Evolutionary conservation across 2,888 invertebrate genomes (phyloP).

Genomic region (Heliconius charithonia): DNA sequence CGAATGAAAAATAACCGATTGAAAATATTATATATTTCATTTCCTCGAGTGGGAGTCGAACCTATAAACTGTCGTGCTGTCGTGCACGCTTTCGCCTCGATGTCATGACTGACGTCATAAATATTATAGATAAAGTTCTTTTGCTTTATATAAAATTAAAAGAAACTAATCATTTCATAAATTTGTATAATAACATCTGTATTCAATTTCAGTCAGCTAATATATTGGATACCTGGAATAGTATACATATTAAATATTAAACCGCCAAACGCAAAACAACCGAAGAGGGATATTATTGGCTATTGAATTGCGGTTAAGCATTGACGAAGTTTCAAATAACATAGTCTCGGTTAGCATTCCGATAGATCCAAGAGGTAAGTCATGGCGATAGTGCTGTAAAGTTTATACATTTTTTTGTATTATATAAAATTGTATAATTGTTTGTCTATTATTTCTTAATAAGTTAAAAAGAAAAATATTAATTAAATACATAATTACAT

Average conservation of each 20-base stretch:
- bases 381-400: neutral
- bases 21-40: no score
- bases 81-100: no score
- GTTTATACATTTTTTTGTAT: neutral
- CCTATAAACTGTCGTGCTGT: no score
- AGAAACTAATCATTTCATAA: neutral
- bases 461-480: neutral
- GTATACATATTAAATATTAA: slow-evolving; percentile 38
- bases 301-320: slow-evolving; percentile 53
- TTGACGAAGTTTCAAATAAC: slow-evolving; percentile 62
- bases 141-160: no score
- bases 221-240: neutral
- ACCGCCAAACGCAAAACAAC: slow-evolving; percentile 38
- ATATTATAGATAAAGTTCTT: no score
- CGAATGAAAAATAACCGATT: no score
- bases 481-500: no score
- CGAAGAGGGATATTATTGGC: slow-evolving; percentile 48
- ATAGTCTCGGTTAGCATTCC: slow-evolving; percentile 46
- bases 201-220: neutral
- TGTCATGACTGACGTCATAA: no score
- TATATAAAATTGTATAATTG: neutral
- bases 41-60: no score
- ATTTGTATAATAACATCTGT: neutral
- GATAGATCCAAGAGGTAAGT: slow-evolving; percentile 32
- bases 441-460: neutral